Evolutionary conservation across 2,113 vertebrate genomes (phyloP).

Genomic region (Apus apus): DNA sequence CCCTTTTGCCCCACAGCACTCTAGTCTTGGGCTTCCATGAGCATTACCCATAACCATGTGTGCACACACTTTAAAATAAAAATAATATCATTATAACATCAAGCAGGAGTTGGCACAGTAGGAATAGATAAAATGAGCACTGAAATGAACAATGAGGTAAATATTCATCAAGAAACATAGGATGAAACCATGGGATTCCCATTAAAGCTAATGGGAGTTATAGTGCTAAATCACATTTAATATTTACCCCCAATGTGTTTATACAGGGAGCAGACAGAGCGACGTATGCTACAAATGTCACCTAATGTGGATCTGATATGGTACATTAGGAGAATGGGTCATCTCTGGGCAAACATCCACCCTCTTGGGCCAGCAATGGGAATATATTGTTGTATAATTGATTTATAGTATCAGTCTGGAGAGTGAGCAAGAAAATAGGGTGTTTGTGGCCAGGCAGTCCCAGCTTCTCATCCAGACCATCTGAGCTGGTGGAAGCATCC

Average conservation of each 20-base stretch:
- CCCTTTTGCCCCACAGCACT: not conserved
- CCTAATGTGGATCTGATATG: not conserved
- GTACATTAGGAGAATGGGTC: constrained; percentile 6
- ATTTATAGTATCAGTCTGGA: not conserved
- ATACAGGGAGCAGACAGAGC: constrained; percentile 44
- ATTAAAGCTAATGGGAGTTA: constrained; percentile 66
- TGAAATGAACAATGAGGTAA: constrained; percentile 63
- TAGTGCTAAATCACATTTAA: constrained; percentile 58
- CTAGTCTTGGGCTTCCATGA: not conserved
- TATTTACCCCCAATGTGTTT: constrained; percentile 42
- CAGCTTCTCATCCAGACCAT: not conserved
- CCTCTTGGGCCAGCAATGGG: not conserved
- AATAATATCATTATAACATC: constrained; percentile 58
- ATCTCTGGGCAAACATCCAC: not conserved
- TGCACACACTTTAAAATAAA: constrained; percentile 44
- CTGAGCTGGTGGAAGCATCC: not conserved
- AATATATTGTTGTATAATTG: not conserved
- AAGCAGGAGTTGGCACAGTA: constrained; percentile 70
- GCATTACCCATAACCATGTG: not conserved
- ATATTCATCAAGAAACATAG: constrained; percentile 61
- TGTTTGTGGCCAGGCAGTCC: not conserved
- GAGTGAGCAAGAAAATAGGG: not conserved
- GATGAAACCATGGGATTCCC: constrained; percentile 55
- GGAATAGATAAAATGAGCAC: not conserved
- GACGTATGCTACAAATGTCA: constrained; percentile 27